A percentile compares a stretch with the other conserved stretches of the same genome.
phyloP scores from a whole-genome alignment of 2,797 vertebrate species.

The Cossypha caffra region DNA sequence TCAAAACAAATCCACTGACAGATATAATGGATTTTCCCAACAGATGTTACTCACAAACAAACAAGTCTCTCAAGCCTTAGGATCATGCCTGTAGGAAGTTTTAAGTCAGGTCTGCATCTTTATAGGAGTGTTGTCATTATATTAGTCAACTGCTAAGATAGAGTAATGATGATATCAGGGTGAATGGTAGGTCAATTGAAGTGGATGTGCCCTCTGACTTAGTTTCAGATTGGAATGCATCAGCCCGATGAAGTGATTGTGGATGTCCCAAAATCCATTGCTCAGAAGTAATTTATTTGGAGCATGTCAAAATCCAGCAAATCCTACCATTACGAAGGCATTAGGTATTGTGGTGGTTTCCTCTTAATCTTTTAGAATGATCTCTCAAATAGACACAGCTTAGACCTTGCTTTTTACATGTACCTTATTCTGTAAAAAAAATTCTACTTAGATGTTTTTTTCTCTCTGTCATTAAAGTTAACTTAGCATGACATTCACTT shows the following conservation, averaged over 20 bases:
- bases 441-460: neutral
- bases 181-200: neutral
- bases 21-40: conserved; percentile 2
- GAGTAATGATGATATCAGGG: neutral
- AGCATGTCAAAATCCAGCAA: neutral
- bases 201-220: neutral
- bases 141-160: neutral
- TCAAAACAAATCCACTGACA: conserved; percentile 22
- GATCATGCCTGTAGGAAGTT: neutral
- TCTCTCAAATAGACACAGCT: neutral
- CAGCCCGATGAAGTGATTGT: neutral
- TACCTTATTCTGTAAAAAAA: neutral
- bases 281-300: neutral
- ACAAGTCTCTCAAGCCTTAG: neutral
- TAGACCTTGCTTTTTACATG: neutral
- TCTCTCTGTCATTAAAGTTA: neutral
- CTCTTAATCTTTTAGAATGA: neutral
- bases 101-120: neutral
- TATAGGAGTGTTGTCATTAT: neutral
- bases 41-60: neutral
- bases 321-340: neutral
- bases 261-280: neutral
- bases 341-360: neutral
- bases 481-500: neutral
- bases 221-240: neutral